Evolutionary conservation across 2,888 invertebrate genomes (phyloP).

Genomic region (Quadroppia sp.): DNA sequence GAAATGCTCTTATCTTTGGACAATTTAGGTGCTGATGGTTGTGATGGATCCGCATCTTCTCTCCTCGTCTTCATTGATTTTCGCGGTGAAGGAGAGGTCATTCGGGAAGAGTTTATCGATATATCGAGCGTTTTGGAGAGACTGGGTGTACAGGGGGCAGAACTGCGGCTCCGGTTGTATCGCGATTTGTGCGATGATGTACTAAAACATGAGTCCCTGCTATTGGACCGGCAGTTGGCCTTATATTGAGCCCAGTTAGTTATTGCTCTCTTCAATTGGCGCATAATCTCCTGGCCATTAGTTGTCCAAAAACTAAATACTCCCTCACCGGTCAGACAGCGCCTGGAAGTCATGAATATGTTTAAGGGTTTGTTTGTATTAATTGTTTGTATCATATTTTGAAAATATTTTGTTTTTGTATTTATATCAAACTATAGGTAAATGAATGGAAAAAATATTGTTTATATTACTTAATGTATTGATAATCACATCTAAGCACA

Average conservation of each 20-base stretch:
- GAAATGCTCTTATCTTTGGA: not conserved
- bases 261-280: constrained; percentile 44
- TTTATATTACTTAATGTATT: too few species aligned
- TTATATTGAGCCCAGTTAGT: constrained; percentile 30
- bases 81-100: not conserved
- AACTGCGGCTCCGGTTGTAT: not conserved
- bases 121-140: not conserved
- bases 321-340: constrained; percentile 46
- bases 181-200: not conserved
- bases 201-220: too few species aligned
- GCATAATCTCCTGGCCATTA: constrained; percentile 45
- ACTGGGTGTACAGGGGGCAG: not conserved
- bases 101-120: not conserved
- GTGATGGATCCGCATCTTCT: not conserved
- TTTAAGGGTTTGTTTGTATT: too few species aligned
- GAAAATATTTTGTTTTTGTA: too few species aligned
- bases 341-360: too few species aligned
- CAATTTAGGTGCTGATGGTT: not conserved
- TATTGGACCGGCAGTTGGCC: constrained; percentile 9
- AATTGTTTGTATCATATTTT: too few species aligned
- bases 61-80: not conserved
- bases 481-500: too few species aligned
- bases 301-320: constrained; percentile 45
- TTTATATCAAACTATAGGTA: too few species aligned
- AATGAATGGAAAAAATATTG: too few species aligned